phyloP scores from a whole-genome alignment of 1,140 invertebrate genomes.

The Anastrepha obliqua region DNA sequence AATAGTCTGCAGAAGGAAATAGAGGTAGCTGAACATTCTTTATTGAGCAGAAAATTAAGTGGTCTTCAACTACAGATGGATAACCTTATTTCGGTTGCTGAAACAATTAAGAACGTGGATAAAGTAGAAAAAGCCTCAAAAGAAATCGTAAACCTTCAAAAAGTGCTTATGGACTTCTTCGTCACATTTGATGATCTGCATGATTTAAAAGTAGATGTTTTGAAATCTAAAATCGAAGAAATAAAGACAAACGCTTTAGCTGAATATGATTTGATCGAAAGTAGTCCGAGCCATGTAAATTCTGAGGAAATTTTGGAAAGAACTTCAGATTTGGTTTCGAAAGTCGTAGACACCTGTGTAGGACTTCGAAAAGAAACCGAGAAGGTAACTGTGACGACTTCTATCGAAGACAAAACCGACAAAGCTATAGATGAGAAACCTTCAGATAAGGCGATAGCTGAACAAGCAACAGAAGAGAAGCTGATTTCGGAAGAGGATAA shows the following conservation, averaged over 20 bases:
- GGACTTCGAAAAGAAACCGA: background rate
- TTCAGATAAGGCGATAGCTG: too few species aligned
- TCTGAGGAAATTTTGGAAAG: background rate
- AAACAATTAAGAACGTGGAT: constrained; percentile 58
- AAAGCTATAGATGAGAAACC: too few species aligned
- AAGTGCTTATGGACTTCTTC: constrained; percentile 54
- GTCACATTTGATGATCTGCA: constrained; percentile 53
- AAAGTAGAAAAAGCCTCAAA: constrained; percentile 47
- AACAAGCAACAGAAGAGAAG: background rate
- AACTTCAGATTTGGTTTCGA: background rate
- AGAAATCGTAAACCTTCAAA: constrained; percentile 53
- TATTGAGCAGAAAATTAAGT: background rate
- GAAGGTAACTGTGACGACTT: too few species aligned
- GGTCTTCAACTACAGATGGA: background rate
- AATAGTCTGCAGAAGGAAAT: background rate
- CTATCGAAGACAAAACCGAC: too few species aligned
- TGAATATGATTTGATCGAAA: constrained; percentile 51
- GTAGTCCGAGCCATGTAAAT: background rate
- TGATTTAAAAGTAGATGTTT: background rate
- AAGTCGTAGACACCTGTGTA: background rate
- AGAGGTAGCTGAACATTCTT: background rate
- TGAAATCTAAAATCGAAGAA: constrained; percentile 21
- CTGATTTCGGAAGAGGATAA: background rate
- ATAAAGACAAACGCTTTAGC: constrained; percentile 4
- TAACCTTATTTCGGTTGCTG: constrained; percentile 1